Percentiles rank a stretch among this genome's conserved stretches.
Evolutionary conservation across 1,140 invertebrate genomes (phyloP).

Genomic region (Pinna nobilis): DNA sequence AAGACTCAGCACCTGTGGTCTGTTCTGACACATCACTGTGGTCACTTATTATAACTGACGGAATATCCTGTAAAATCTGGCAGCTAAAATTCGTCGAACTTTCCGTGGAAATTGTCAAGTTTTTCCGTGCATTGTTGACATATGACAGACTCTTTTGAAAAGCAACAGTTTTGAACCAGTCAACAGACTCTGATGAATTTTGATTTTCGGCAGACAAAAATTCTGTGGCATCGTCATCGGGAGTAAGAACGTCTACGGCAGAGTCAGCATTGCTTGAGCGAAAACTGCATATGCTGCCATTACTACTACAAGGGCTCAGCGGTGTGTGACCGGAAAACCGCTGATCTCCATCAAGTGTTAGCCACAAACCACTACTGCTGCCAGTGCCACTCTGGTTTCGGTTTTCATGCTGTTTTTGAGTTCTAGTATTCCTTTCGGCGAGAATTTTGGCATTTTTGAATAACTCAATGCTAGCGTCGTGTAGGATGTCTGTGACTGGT

Average conservation of each 20-base stretch:
- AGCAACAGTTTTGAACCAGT: constrained; percentile 27
- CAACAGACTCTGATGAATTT: constrained; percentile 17
- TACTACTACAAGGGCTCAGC: constrained; percentile 49
- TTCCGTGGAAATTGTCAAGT: neutral
- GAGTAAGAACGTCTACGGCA: constrained; percentile 50
- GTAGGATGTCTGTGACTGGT: neutral
- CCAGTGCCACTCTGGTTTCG: neutral
- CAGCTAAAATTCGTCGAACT: neutral
- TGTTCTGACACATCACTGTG: constrained; percentile 25
- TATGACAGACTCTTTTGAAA: neutral
- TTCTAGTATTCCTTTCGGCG: neutral
- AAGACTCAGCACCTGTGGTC: neutral
- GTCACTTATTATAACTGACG: constrained; percentile 36
- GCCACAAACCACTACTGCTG: constrained; percentile 3
- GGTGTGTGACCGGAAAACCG: constrained; percentile 24
- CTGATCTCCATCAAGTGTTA: constrained; percentile 21
- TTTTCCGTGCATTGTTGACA: neutral
- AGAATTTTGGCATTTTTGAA: constrained; percentile 19
- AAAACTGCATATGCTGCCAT: constrained; percentile 49
- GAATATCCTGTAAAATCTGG: neutral
- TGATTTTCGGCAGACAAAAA: neutral
- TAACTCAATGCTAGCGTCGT: neutral
- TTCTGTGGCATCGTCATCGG: constrained; percentile 49
- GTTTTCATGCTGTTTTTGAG: neutral
- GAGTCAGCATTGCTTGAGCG: constrained; percentile 54